These are phyloP conservation scores for Vombatus ursinus DNA, from an alignment of 2,113 vertebrate species.

Conservation along the genomic window DNA sequence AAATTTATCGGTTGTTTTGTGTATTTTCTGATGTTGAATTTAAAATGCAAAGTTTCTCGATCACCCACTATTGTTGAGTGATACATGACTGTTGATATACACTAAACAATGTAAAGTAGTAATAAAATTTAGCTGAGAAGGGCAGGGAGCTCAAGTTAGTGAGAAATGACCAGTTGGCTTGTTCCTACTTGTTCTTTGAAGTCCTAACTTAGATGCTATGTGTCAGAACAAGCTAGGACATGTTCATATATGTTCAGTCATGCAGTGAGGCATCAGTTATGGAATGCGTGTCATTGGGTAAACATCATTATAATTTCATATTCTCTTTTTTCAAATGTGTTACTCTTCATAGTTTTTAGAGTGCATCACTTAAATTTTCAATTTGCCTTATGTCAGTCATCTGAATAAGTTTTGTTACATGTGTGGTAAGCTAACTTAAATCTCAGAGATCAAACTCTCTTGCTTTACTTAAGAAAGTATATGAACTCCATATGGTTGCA, in stretches of 20 bases:
- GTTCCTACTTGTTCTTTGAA: background rate
- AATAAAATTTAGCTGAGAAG: background rate
- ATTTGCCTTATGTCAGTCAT: background rate
- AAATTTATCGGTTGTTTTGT: background rate
- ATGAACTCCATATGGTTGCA: background rate
- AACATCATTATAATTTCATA: background rate
- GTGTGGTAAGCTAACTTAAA: background rate
- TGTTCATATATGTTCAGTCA: background rate
- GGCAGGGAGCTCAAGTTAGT: background rate
- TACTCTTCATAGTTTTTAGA: background rate
- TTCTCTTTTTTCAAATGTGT: background rate
- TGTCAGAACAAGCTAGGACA: background rate
- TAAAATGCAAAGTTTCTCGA: background rate
- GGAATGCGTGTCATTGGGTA: background rate
- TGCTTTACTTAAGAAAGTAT: background rate
- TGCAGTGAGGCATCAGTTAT: background rate
- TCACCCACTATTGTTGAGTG: background rate
- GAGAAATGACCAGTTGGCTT: background rate
- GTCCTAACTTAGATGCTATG: background rate
- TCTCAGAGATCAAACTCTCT: background rate
- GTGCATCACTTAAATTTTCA: background rate
- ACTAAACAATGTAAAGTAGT: background rate
- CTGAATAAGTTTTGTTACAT: background rate
- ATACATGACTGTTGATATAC: background rate
- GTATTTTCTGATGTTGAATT: background rate